Conservation (phyloP, 2,113 vertebrate genomes). For the Ameiurus melas region DNA sequence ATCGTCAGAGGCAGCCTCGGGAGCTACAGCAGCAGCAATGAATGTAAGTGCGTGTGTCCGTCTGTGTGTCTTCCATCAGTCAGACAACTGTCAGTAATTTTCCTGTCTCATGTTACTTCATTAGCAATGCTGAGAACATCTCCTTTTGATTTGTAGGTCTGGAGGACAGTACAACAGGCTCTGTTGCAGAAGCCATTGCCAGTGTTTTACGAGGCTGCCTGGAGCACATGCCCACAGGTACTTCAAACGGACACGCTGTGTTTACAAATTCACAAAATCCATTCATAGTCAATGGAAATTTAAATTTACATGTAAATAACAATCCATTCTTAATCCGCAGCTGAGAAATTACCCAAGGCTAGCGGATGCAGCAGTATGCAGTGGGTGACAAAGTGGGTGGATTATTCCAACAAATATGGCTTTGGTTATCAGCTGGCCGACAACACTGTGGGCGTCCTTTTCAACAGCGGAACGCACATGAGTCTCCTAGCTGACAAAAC, state of each 20-base stretch:
- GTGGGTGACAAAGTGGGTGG: conserved; percentile 99
- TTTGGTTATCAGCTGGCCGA: conserved; percentile 98
- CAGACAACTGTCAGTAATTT: conserved; percentile 23
- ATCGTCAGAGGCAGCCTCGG: conserved; percentile 95
- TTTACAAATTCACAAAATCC: not conserved
- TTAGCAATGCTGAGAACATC: conserved; percentile 23
- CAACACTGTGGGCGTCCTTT: conserved; percentile 94
- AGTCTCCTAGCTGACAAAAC: conserved; percentile 95
- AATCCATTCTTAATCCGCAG: conserved; percentile 58
- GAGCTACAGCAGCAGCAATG: conserved; percentile 97
- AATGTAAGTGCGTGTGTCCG: conserved; percentile 79
- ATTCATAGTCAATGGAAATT: conserved; percentile 10
- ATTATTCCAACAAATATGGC: conserved; percentile 98
- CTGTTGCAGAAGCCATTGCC: conserved; percentile 88
- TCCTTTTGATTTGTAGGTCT: conserved; percentile 76
- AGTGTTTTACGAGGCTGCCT: conserved; percentile 89
- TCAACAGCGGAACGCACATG: conserved; percentile 98
- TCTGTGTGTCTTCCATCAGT: conserved; percentile 23
- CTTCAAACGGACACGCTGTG: not conserved
- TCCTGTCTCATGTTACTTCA: conserved; percentile 27
- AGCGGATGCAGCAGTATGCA: conserved; percentile 82
- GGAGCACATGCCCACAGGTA: conserved; percentile 90
- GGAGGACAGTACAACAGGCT: conserved; percentile 91
- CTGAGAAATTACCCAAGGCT: conserved; percentile 82
- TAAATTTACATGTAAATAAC: conserved; percentile 10